These are phyloP conservation scores for Tuta absoluta DNA, from an alignment of 2,888 invertebrate species.

Conservation along the genomic window DNA sequence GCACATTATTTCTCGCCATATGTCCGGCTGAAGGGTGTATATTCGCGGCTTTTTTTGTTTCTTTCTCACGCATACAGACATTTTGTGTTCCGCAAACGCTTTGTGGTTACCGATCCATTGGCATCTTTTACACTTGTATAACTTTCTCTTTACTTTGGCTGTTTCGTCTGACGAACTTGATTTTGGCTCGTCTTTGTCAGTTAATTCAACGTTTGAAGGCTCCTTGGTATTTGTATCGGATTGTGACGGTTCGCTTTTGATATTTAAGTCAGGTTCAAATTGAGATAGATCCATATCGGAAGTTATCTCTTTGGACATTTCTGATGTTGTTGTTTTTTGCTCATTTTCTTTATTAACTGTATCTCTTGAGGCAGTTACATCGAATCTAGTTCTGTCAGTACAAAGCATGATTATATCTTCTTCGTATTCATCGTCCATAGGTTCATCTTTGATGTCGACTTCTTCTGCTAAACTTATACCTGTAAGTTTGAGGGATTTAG, in stretches of 20 bases:
- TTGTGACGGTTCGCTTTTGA: neutral
- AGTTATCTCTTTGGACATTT: neutral
- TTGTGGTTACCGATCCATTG: neutral
- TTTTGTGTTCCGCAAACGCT: neutral
- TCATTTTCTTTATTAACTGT: neutral
- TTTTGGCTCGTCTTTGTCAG: neutral
- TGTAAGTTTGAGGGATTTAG: neutral
- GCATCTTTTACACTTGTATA: neutral
- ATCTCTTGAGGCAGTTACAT: neutral
- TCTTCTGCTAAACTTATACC: constrained; percentile 11
- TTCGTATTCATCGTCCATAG: constrained; percentile 21
- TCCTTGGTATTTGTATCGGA: neutral
- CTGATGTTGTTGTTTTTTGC: neutral
- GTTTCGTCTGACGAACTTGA: neutral
- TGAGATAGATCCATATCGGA: constrained; percentile 4
- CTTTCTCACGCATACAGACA: neutral
- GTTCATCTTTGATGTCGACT: constrained; percentile 26
- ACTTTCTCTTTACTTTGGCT: neutral
- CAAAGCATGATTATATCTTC: constrained; percentile 20
- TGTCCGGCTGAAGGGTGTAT: neutral
- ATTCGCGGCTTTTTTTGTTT: neutral
- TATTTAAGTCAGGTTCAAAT: neutral
- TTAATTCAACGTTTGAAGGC: neutral
- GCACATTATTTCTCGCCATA: neutral
- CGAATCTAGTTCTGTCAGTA: neutral